A percentile compares a stretch with the other conserved stretches of the same genome.
Conservation (phyloP, 2,113 vertebrate genomes). For the Malurus melanocephalus region DNA sequence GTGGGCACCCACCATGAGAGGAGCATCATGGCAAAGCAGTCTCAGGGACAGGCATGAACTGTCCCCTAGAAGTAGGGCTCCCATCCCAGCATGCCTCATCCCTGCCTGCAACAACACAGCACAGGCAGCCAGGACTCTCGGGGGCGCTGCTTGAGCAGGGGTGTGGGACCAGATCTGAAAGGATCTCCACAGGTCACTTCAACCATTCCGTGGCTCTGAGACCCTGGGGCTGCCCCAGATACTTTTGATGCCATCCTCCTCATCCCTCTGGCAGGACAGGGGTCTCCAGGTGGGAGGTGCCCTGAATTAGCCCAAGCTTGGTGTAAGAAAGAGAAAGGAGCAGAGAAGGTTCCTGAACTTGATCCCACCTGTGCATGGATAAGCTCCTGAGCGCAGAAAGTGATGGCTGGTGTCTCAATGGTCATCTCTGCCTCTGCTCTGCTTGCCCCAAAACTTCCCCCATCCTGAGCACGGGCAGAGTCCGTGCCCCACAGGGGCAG, state of each 20-base stretch:
- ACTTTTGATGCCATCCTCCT: background rate
- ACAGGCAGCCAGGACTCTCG: fast-evolving
- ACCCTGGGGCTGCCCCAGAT: background rate
- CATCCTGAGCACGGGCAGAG: background rate
- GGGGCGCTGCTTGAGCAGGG: background rate
- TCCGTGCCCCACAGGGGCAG: background rate
- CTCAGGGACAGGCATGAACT: background rate
- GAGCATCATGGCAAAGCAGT: background rate
- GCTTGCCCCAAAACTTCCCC: background rate
- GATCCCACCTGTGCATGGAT: fast-evolving
- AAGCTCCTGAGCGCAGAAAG: background rate
- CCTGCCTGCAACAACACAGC: background rate
- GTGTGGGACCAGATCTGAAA: background rate
- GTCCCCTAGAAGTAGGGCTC: background rate
- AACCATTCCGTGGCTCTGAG: background rate
- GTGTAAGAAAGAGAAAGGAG: background rate
- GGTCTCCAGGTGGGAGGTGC: background rate
- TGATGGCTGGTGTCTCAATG: fast-evolving
- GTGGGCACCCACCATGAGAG: background rate
- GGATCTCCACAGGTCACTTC: background rate
- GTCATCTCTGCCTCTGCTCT: background rate
- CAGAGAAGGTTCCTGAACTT: background rate
- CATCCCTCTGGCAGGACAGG: background rate
- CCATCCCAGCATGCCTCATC: background rate
- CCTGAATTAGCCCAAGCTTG: background rate